Conservation (phyloP, 2,888 invertebrate species). For the Quadriops clusia region DNA sequence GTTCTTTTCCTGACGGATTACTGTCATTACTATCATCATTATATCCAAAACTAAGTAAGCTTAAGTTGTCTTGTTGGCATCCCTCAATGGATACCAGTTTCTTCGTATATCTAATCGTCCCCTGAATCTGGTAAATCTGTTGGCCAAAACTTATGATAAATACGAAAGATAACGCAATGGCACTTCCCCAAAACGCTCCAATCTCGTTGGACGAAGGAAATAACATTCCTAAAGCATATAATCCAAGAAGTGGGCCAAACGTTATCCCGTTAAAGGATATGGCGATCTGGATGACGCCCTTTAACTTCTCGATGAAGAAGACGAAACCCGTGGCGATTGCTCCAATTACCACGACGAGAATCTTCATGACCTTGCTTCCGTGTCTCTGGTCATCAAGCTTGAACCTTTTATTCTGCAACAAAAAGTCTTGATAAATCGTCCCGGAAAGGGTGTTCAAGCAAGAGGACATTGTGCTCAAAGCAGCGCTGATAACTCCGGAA, state of each 20-base stretch:
- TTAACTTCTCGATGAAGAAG: conserved; percentile 49
- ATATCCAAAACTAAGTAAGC: too few species aligned
- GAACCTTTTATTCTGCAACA: too few species aligned
- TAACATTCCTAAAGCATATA: conserved; percentile 53
- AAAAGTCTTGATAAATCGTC: conserved; percentile 49
- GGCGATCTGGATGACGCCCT: conserved; percentile 52
- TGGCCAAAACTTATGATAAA: too few species aligned
- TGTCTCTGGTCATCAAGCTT: too few species aligned
- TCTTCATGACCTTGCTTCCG: conserved; percentile 35
- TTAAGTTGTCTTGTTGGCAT: too few species aligned
- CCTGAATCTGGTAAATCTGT: too few species aligned
- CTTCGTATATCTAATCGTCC: too few species aligned
- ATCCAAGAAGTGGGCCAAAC: conserved; percentile 50
- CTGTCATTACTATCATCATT: too few species aligned
- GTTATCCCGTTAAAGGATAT: conserved; percentile 50
- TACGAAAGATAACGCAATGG: too few species aligned
- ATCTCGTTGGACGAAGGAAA: conserved; percentile 49
- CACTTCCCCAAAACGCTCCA: too few species aligned
- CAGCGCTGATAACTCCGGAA: conserved; percentile 59
- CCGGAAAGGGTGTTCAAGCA: conserved; percentile 45
- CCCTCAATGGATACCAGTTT: too few species aligned
- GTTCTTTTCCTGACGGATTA: too few species aligned
- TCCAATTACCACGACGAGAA: conserved; percentile 35
- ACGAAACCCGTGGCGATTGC: conserved; percentile 40
- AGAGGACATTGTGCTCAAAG: conserved; percentile 33